Base-by-base conservation (phyloP, 2,888 invertebrate species). In the Busseola fusca region DNA sequence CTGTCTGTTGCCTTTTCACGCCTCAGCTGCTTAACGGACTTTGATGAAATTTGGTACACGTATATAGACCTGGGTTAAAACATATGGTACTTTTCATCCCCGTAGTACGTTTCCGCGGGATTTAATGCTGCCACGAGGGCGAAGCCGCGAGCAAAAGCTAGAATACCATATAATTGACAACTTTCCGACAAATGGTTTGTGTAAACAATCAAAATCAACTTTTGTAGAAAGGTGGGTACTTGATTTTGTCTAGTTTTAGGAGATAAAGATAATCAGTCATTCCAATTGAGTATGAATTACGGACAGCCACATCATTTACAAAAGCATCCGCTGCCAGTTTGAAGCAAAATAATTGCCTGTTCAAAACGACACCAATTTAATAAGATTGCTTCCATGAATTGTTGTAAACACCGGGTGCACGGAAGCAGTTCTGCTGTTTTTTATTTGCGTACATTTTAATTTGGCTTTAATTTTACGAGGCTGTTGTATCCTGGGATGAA, bases 151-250 rank as follows among this genome's bases (percentile, higher is more conserved):
- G 12, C 12, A 52, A 52, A 52, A 6, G 54, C 16, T 27, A 1
- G 16, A 18, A 27, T 69, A 69, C 56, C 37, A 63, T 64, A 64
- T 59, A 64, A 66, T 64, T 72, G 50, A 66, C 56, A 79, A 69
- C 69, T 69, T 73, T 73, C 60, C 25, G 64, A 67, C 74, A 67
- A 78, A 78, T 68, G 18, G 21, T 52, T 62, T 62, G 42, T 16
- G 60, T 64, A 58, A 64, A 66, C 68, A 70, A 80, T 83, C 69
- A 80, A 67, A 69, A 69, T 42, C 45, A 60, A 64, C 52, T 71
- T 75, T 77, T 64, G 63, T 64, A 63, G 72, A 73, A 73, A 76
- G 64, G 59, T 59, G 25, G 37, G 42, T 50, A 12, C 50, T 42
- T 78, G 18, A 27, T 73, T 67, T 72, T 45, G n/a, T 45, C n/a